Percentiles rank a stretch among this genome's conserved stretches.
These are phyloP conservation scores for Cariama cristata DNA, from an alignment of 2,113 vertebrate species.

Conservation along the genomic window DNA sequence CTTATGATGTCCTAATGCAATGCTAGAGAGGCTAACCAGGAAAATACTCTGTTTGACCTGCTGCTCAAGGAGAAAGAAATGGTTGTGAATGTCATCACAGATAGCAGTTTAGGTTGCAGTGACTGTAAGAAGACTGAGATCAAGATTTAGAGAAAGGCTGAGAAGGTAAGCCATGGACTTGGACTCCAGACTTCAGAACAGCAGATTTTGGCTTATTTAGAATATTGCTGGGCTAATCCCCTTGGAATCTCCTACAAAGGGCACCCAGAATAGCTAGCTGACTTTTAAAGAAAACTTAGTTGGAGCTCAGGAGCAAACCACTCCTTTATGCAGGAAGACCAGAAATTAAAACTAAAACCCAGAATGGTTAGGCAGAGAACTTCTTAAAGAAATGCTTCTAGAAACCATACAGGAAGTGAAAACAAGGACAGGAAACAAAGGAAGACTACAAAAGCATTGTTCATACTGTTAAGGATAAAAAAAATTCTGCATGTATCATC, in stretches of 20 bases:
- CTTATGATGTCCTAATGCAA: not conserved
- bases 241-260: not conserved
- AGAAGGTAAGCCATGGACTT: not conserved
- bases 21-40: rapidly evolving
- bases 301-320: not conserved
- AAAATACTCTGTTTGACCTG: not conserved
- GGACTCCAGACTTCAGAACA: not conserved
- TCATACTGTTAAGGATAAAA: not conserved
- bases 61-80: rapidly evolving
- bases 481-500: not conserved
- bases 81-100: not conserved
- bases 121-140: not conserved
- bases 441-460: not conserved
- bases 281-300: not conserved
- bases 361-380: rapidly evolving
- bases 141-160: not conserved
- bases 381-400: not conserved
- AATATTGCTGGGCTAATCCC: not conserved
- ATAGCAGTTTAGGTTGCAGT: not conserved
- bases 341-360: not conserved
- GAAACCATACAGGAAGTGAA: not conserved
- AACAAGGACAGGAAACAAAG: not conserved
- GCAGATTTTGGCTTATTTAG: not conserved
- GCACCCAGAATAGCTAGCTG: not conserved
- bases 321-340: not conserved